Percentiles rank a stretch among this genome's conserved stretches.
Evolutionary conservation across 2,888 invertebrate species (phyloP).

Genomic region (Calliphora vomitoria): DNA sequence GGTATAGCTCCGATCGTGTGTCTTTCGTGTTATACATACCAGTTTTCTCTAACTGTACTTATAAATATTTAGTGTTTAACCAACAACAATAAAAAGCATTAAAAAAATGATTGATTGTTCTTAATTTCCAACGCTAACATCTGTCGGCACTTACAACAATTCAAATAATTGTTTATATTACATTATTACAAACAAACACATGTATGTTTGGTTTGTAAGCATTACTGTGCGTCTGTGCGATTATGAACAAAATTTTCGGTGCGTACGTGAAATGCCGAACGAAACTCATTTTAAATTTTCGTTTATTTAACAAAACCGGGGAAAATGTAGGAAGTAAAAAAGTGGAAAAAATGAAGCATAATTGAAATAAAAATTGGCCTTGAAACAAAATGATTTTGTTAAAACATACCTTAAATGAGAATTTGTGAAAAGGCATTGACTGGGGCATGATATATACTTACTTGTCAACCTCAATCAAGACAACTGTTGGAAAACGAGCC

Average conservation of each 20-base stretch:
- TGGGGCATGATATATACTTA: not conserved
- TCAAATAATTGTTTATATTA: constrained; percentile 43
- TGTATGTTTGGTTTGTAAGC: constrained; percentile 2
- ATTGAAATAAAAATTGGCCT: constrained; percentile 41
- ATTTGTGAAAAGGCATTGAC: constrained; percentile 14
- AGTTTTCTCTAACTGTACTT: too few species aligned
- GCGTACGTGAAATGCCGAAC: constrained; percentile 69
- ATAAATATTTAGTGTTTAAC: not conserved
- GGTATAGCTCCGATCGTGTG: too few species aligned
- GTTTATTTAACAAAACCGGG: constrained; percentile 5
- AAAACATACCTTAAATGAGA: constrained; percentile 4
- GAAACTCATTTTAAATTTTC: constrained; percentile 28
- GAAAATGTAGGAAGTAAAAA: constrained; percentile 30
- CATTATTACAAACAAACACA: constrained; percentile 11
- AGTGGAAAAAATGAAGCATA: not conserved
- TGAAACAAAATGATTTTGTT: constrained; percentile 22
- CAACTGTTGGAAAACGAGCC: not conserved
- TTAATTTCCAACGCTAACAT: constrained; percentile 29
- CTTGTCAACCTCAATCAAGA: not conserved
- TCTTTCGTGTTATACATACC: too few species aligned
- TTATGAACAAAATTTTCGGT: constrained; percentile 22
- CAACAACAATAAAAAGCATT: constrained; percentile 9
- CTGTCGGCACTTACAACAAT: constrained; percentile 23
- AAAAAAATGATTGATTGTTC: constrained; percentile 37
- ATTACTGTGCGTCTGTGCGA: not conserved